phyloP scores from a whole-genome alignment of 2,797 vertebrate species.

The Sebastes nivosus region DNA sequence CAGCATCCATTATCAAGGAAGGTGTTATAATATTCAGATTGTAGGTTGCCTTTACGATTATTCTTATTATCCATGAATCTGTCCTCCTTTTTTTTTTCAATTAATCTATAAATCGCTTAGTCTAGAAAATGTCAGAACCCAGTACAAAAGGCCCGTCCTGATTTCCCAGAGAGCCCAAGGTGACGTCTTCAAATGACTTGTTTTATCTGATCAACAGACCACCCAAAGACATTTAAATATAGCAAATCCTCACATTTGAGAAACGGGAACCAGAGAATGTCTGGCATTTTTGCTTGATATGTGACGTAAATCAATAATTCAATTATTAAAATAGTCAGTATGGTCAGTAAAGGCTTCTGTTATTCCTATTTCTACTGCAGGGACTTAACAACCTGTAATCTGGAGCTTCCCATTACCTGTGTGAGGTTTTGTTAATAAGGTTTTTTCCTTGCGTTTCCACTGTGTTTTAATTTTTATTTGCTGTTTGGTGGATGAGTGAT shows the following conservation, averaged over 20 bases:
- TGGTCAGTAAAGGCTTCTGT: too few species aligned
- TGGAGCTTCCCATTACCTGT: background rate
- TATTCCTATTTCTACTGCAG: background rate
- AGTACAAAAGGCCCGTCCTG: background rate
- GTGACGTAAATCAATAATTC: background rate
- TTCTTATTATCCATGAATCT: background rate
- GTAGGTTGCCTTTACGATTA: background rate
- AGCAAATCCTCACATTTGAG: background rate
- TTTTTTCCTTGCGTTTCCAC: background rate
- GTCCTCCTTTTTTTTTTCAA: background rate
- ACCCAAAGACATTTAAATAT: background rate
- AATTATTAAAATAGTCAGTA: too few species aligned
- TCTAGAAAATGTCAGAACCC: background rate
- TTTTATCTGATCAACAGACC: background rate
- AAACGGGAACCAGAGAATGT: background rate
- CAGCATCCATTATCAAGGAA: background rate
- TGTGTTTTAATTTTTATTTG: background rate
- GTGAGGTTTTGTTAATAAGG: background rate
- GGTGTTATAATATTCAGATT: background rate
- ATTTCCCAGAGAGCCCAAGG: background rate
- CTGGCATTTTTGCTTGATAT: background rate
- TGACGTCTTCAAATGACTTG: background rate
- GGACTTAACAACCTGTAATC: background rate
- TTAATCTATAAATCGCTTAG: background rate
- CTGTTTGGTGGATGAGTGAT: background rate